These are phyloP conservation scores for Zenarchopterus dispar DNA, from an alignment of 2,797 vertebrate genomes.

Conservation along the genomic window DNA sequence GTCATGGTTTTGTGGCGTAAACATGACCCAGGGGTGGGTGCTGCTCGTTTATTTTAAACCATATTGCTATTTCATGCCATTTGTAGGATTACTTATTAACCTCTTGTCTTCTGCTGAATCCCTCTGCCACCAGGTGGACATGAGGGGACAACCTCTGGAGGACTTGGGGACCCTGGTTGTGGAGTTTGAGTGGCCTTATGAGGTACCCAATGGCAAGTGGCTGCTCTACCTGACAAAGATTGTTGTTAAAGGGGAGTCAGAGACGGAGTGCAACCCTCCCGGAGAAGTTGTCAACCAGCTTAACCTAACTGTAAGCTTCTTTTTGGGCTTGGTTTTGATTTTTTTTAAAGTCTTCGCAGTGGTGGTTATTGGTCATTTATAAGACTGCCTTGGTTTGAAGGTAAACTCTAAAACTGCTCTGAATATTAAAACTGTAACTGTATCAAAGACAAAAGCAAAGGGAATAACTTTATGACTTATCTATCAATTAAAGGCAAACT, in stretches of 20 bases:
- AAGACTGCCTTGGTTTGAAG: too few species aligned
- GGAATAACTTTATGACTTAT: background rate
- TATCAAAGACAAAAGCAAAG: too few species aligned
- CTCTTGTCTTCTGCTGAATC: constrained; percentile 5
- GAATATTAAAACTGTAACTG: too few species aligned
- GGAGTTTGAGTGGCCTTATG: constrained; percentile 91
- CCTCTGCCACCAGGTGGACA: constrained; percentile 74
- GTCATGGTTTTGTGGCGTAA: constrained; percentile 58
- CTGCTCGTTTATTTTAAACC: constrained; percentile 37
- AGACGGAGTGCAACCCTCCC: constrained; percentile 81
- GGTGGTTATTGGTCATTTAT: background rate
- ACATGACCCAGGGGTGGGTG: constrained; percentile 47
- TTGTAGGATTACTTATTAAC: constrained; percentile 17
- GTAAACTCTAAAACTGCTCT: too few species aligned
- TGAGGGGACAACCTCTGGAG: constrained; percentile 80
- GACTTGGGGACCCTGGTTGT: constrained; percentile 86
- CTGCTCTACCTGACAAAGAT: constrained; percentile 94
- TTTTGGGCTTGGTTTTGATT: constrained; percentile 1
- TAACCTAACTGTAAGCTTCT: constrained; percentile 88
- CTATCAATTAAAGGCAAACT: too few species aligned
- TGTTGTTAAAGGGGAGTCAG: constrained; percentile 71
- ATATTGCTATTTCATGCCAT: constrained; percentile 22
- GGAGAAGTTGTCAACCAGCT: constrained; percentile 86
- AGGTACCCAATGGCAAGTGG: constrained; percentile 94
- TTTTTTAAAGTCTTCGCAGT: too few species aligned